phyloP scores from a whole-genome alignment of 2,113 vertebrate species.

The Rhombomys opimus region DNA sequence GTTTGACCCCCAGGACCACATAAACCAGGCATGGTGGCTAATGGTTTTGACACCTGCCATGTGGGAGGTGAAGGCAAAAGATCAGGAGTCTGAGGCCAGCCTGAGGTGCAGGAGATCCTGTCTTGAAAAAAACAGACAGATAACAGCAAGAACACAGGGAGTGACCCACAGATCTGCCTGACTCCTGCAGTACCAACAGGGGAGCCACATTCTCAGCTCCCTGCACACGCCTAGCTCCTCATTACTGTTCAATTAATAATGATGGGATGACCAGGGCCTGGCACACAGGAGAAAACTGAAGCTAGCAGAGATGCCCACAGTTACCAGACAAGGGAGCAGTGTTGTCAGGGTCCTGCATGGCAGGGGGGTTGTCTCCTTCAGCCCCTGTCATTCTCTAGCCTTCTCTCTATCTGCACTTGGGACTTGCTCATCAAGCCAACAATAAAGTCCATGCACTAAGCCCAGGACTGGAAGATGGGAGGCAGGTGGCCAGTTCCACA shows the following conservation, averaged over 20 bases:
- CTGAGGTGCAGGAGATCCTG: neutral
- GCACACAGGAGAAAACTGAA: neutral
- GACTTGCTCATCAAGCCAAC: neutral
- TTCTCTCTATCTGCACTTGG: neutral
- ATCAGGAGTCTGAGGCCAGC: no score
- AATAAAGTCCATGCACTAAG: neutral
- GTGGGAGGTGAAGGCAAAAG: neutral
- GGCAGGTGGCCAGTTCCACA: no score
- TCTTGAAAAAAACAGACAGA: neutral
- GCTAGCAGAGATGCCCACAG: no score
- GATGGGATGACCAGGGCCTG: neutral
- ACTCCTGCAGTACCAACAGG: neutral
- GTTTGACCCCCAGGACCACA: neutral
- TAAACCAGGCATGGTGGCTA: neutral
- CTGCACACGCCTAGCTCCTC: accelerated
- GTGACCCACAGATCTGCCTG: no score
- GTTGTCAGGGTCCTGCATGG: accelerated
- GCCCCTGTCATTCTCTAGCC: neutral
- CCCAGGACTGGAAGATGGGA: neutral
- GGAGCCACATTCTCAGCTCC: neutral
- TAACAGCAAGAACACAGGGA: neutral
- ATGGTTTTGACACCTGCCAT: neutral
- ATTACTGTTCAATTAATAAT: neutral
- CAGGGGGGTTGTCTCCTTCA: neutral
- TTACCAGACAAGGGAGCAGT: neutral